Base-by-base conservation (phyloP, 2,113 vertebrate genomes). In the Xyrauchen texanus region DNA sequence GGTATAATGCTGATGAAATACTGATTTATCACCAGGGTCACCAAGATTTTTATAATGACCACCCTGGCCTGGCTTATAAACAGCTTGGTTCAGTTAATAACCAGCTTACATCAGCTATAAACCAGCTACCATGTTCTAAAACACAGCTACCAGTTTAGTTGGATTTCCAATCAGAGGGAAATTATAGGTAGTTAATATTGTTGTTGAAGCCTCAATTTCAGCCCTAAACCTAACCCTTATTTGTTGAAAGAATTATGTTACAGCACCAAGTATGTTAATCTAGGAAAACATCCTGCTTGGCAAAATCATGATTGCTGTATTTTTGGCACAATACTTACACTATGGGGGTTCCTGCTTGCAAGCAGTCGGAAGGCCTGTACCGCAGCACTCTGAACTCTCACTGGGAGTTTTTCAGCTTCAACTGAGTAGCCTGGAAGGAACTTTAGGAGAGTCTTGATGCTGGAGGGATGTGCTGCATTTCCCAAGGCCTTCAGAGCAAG, bases 401-500 rank as follows among this genome's bases (percentile, higher is more conserved):
- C 73, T 5, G 93, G 81, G 70, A 93, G 85, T 42, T 86, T 88
- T 46, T 89, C 85, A 10, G 90, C 91, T 42, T 76, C 85, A 8
- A 91, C 83, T 13, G 93, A 90, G 51, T 91, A 89, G 0, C 89
- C 65, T 0, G 94, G 93, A 51, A 96, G 83, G 85, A 94, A 92
- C 81, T 92, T 94, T 78, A 90, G 81, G 82, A 97, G 89, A 66
- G 91, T 93, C 85, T 96, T 97, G 78, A 94, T 84, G 88, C 94
- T 95, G 79, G 84, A 84, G 58, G 90, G 90, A 67, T 96, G 94
- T 63, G 94, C 95, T 1, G 95, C 83, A 6, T 96, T 98, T 67
- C 93, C 95, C 60, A 96, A 85, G 79, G 94, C 93, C 84, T 94
- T 96, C 84, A 97, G 87, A 71, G 88, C 86, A 0, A 94, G 76